A percentile compares a stretch with the other conserved stretches of the same genome.
These are phyloP conservation scores for Leucoraja ocellata DNA, from an alignment of 2,797 vertebrate genomes.

Conservation along the genomic window DNA sequence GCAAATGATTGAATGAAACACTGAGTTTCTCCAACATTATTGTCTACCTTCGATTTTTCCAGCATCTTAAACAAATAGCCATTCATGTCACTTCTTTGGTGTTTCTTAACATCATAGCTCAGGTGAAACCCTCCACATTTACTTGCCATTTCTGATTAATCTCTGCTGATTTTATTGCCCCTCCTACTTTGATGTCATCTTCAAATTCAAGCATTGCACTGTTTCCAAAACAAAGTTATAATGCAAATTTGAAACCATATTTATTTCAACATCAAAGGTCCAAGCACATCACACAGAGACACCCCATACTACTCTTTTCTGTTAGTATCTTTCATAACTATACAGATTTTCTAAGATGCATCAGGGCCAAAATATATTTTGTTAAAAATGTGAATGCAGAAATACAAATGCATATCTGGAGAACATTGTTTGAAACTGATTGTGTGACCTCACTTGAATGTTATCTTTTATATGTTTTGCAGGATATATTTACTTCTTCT, in stretches of 20 bases:
- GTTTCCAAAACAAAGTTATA: background rate
- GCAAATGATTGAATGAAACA: no score
- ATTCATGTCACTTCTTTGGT: background rate
- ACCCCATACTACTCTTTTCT: background rate
- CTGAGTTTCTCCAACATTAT: no score
- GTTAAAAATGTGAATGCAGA: conserved; percentile 46
- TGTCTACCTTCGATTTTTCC: no score
- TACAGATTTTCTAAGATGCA: background rate
- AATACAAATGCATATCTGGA: no score
- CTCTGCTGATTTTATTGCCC: background rate
- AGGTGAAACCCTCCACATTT: no score
- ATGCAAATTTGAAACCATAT: background rate
- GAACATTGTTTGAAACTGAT: no score
- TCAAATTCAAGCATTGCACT: background rate
- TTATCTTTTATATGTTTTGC: no score
- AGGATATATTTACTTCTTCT: no score
- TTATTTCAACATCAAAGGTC: background rate
- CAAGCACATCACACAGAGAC: background rate
- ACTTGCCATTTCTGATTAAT: background rate
- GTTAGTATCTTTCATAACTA: background rate
- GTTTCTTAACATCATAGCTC: background rate
- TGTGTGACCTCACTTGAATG: no score
- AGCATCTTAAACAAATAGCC: background rate
- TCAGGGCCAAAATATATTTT: background rate
- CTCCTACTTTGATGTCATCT: background rate